Base-by-base conservation (phyloP, 2,888 invertebrate species). In the Drosophila mayaguana region DNA sequence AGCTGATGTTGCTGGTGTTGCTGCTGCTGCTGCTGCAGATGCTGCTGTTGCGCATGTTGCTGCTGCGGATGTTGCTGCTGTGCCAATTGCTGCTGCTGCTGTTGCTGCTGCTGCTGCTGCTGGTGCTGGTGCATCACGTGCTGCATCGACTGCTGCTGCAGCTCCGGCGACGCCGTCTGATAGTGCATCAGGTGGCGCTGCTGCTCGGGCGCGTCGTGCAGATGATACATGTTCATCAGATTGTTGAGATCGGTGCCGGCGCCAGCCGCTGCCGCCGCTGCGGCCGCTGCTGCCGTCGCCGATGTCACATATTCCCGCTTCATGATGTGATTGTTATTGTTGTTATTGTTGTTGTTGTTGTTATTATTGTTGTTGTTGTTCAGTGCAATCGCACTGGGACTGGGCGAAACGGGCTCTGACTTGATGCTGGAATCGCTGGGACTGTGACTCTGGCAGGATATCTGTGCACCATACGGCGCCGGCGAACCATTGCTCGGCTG, bases 381-480 rank as follows among this genome's bases (percentile, higher is more conserved):
- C 50, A 82, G 78, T 83, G 93, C 89, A 72, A 91, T 90, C 50
- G 93, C 88, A 76, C 91, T 92, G 93, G 94, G 96, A 93, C 94
- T 95, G 56, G 97, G 96, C 62, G 97, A 97, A 88, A 97, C 96
- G 36, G 97, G 97, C 93, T 97, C 97, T 60, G 97, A 97, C 93
- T 97, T 97, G 91, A 97, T 96, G 92, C 97, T 97, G 76, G 96
- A 96, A 82, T 97, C 97, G 92, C 97, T 97, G 57, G 97, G 97
- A 89, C 97, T 96, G 93, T 97, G 97, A 74, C 96, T 95, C 70
- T 95, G 95, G 93, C 96, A 95, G 84, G 94, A 94, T 90, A 94
- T 93, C 91, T 94, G 94, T 16, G 96, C 95, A 55, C 95, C 95
- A 6, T 78, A 78, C 16, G 78, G 78, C 32, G 70, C 71, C 38